phyloP scores from a whole-genome alignment of 2,888 invertebrate genomes.

The Nemapogon koenigi region DNA sequence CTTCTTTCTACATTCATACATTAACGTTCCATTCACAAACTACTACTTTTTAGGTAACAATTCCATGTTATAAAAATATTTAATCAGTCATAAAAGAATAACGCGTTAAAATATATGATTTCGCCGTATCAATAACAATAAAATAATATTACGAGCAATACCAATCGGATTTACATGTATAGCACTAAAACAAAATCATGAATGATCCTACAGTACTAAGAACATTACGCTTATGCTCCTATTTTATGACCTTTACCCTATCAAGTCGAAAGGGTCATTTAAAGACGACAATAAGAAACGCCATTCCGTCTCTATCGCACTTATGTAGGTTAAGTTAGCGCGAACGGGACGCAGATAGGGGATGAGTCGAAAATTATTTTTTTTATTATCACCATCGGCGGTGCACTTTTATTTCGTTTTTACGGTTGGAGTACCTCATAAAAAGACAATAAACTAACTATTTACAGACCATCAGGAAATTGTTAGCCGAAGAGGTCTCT shows the following conservation, averaged over 20 bases:
- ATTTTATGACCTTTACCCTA: constrained; percentile 66
- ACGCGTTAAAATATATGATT: too few relatives aligned
- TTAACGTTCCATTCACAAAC: too few relatives aligned
- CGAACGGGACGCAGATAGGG: constrained; percentile 59
- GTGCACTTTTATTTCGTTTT: constrained; percentile 68
- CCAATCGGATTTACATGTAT: constrained; percentile 61
- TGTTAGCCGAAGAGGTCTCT: constrained; percentile 65
- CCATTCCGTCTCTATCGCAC: constrained; percentile 38
- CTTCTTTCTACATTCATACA: too few relatives aligned
- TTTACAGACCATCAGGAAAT: constrained; percentile 68
- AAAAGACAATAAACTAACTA: constrained; percentile 67
- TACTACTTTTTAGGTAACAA: too few relatives aligned
- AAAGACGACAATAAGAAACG: constrained; percentile 53
- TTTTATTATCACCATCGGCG: constrained; percentile 67
- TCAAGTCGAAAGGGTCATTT: constrained; percentile 61
- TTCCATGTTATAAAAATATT: too few relatives aligned
- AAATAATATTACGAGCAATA: constrained; percentile 25
- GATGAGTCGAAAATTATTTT: constrained; percentile 66
- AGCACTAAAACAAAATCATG: constrained; percentile 64
- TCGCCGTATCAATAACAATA: constrained; percentile 7
- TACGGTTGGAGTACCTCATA: constrained; percentile 67
- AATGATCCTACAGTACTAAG: constrained; percentile 63
- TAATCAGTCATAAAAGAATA: too few relatives aligned
- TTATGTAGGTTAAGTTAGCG: constrained; percentile 33
- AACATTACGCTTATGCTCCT: constrained; percentile 66